Conservation (phyloP, 2,888 invertebrate species). For the Ypsolopha sequella region DNA sequence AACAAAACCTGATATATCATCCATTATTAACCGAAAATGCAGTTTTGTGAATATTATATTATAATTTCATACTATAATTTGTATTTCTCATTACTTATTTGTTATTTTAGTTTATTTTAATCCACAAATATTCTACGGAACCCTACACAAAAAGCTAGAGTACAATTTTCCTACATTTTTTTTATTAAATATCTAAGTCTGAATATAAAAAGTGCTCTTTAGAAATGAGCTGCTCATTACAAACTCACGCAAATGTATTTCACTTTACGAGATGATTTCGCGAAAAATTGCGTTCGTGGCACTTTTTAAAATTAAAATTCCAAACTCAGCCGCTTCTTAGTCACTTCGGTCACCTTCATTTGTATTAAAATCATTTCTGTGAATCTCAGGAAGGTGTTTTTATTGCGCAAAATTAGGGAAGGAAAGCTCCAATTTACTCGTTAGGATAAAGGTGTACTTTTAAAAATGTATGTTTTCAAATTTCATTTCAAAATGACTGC, state of each 20-base stretch:
- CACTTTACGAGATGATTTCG: constrained; percentile 17
- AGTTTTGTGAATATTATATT: no score
- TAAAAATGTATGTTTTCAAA: no score
- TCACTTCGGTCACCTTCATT: constrained; percentile 7
- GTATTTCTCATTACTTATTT: no score
- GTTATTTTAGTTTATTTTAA: no score
- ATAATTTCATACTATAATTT: no score
- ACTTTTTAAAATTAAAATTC: constrained; percentile 31
- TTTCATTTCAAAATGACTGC: no score
- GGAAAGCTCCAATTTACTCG: no score
- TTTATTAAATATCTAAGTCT: constrained; percentile 8
- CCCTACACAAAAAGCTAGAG: no score
- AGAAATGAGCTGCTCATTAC: constrained; percentile 8
- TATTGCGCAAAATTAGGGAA: neutral
- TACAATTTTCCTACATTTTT: neutral
- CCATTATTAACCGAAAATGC: no score
- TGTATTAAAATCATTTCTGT: neutral
- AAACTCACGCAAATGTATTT: constrained; percentile 10
- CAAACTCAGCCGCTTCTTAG: constrained; percentile 5
- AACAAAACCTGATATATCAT: no score
- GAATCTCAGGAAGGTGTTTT: neutral
- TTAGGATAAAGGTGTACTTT: no score
- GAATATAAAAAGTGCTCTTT: constrained; percentile 9
- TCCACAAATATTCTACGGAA: no score
- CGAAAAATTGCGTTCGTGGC: constrained; percentile 16